Base-by-base conservation (phyloP, 2,888 invertebrate species). In the Agonopterix subpropinquella region DNA sequence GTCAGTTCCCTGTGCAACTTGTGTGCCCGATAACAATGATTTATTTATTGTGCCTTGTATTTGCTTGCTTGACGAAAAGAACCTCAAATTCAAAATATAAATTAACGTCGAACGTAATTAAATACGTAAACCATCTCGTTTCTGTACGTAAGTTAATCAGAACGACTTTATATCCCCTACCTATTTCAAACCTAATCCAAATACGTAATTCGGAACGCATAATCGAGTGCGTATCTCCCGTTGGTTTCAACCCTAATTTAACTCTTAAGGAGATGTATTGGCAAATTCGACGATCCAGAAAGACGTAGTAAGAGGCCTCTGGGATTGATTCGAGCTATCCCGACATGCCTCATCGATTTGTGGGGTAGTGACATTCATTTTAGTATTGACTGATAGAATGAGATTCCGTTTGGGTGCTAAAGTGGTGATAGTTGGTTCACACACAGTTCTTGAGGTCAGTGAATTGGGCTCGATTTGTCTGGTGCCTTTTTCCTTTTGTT, bases 201-300 rank as follows among this genome's bases (percentile, higher is more conserved):
- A 54, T 51, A 55, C 57, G 66, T 68, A 73, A 75, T 75, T 73
- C 62, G 61, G 54, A 55, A 65, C 64, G 57, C 64, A 66, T 69
- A 75, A 73, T 73, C 73, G 71, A 68, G 68, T 72, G 67, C 70
- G 65, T 69, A 58, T 59, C 57, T 60, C 59, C 52, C 65, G 71
- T 77, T 73, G 83, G 83, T 77, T 82, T 84, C 75, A 79, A 73
- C 76, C 82, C 71, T 79, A 80, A 84, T 86, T 85, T 83, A 83
- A 80, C 82, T 77, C 71, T 65, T 73, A 77, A 77, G 74, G 74
- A 82, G 77, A 80, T 72, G 70, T 75, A 85, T 83, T 61, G 78
- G 70, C 61, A 68, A 61, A 67, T 53, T 65, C 77, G 76, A 54
- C 67, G 76, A 74, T 62, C 70, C 79, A 70, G 70, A 75, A 80